phyloP scores from a whole-genome alignment of 2,113 vertebrate genomes.

The Neopipo cinnamomea region DNA sequence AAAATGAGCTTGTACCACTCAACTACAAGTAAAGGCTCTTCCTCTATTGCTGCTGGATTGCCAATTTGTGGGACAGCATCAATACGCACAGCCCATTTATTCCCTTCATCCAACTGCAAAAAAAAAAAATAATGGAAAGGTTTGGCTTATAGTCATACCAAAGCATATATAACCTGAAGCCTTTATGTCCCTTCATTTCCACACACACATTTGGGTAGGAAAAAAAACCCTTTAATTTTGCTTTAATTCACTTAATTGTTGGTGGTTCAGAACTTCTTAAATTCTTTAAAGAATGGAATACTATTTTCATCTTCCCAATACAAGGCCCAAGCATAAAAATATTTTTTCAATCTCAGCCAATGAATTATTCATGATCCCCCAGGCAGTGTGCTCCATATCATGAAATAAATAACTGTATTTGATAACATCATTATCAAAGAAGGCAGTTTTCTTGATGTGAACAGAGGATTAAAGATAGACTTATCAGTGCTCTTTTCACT shows the following conservation, averaged over 20 bases:
- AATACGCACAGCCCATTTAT: neutral
- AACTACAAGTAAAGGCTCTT: neutral
- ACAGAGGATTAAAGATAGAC: constrained; percentile 3
- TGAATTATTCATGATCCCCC: constrained; percentile 46
- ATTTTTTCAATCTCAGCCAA: constrained; percentile 51
- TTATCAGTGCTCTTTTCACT: neutral
- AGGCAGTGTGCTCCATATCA: constrained; percentile 11
- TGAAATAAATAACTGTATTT: constrained; percentile 65
- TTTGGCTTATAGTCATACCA: neutral
- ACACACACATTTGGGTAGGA: neutral
- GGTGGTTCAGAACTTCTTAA: neutral
- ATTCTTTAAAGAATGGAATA: constrained; percentile 26
- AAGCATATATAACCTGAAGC: neutral
- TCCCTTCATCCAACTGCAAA: neutral
- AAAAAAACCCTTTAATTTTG: neutral
- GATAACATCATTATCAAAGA: constrained; percentile 59
- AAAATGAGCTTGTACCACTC: neutral
- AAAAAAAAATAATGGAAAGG: neutral
- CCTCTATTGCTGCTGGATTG: neutral
- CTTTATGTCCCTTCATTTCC: neutral
- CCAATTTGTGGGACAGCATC: neutral
- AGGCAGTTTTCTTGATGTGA: constrained; percentile 31
- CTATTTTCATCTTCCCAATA: constrained; percentile 38
- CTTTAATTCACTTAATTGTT: constrained; percentile 5
- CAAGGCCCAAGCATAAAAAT: constrained; percentile 27